Evolutionary conservation across 2,797 vertebrate genomes (phyloP).

Genomic region (Ispidina picta): DNA sequence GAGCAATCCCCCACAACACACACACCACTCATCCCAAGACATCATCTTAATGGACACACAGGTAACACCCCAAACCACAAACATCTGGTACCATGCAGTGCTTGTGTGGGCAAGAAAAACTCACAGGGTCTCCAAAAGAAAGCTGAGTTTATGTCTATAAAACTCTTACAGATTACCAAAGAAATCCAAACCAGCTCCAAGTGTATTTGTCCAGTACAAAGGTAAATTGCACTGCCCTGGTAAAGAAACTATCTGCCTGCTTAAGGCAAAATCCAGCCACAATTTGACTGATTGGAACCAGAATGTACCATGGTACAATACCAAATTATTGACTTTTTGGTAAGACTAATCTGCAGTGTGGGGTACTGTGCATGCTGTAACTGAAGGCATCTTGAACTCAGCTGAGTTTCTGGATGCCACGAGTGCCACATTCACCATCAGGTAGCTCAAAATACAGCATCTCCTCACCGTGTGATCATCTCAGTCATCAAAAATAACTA

Average conservation of each 20-base stretch:
- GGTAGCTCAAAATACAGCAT: not conserved
- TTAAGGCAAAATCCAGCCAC: not conserved
- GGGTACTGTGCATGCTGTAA: not conserved
- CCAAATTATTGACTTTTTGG: not conserved
- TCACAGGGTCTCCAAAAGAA: not conserved
- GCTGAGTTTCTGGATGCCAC: not conserved
- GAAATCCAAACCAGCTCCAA: not conserved
- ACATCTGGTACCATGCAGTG: too few relatives aligned
- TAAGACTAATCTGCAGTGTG: not conserved
- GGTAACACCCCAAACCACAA: not conserved
- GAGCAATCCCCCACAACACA: not conserved
- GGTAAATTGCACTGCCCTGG: too few relatives aligned
- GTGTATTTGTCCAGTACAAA: not conserved
- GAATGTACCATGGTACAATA: not conserved
- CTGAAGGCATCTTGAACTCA: not conserved
- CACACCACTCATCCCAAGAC: not conserved
- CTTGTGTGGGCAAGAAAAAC: accelerated
- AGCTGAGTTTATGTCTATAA: not conserved
- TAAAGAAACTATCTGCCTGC: not conserved
- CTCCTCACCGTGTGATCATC: not conserved
- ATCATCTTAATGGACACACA: not conserved
- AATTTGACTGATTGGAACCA: not conserved
- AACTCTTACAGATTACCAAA: not conserved
- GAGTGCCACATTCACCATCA: too few relatives aligned
- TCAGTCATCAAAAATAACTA: not conserved